Evolutionary conservation across 2,113 vertebrate genomes (phyloP).

Genomic region (Guaruba guarouba): DNA sequence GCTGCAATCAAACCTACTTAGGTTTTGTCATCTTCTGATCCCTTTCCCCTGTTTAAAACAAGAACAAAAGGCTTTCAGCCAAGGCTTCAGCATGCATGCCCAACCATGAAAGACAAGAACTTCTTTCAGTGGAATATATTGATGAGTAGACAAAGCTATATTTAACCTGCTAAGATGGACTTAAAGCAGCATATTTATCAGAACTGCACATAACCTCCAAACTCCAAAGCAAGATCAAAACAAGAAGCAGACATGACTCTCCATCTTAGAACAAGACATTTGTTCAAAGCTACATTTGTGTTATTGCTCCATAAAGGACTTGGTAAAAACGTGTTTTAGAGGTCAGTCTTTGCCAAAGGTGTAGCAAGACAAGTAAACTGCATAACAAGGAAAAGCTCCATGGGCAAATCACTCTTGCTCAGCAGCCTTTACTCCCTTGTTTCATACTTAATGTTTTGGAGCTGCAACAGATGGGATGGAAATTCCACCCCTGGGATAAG

Average conservation of each 20-base stretch:
- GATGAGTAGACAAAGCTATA: background rate
- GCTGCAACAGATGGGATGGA: background rate
- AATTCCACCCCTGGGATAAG: background rate
- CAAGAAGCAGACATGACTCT: background rate
- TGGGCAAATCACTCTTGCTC: background rate
- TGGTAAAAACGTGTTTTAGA: background rate
- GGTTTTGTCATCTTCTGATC: background rate
- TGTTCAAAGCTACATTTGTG: background rate
- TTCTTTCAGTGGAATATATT: background rate
- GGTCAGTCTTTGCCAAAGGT: background rate
- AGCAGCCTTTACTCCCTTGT: background rate
- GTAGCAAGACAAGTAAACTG: background rate
- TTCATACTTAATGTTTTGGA: background rate
- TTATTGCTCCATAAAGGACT: background rate
- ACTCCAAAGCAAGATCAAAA: background rate
- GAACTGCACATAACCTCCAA: background rate
- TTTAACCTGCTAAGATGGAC: background rate
- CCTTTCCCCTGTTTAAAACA: background rate
- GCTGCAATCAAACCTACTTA: background rate
- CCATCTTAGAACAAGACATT: rapidly evolving
- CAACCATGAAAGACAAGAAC: background rate
- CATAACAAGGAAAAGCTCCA: background rate
- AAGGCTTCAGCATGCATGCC: background rate
- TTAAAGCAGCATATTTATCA: background rate
- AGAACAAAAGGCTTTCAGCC: background rate